Evolutionary conservation across 2,888 invertebrate species (phyloP).

Genomic region (Smittia sp.): DNA sequence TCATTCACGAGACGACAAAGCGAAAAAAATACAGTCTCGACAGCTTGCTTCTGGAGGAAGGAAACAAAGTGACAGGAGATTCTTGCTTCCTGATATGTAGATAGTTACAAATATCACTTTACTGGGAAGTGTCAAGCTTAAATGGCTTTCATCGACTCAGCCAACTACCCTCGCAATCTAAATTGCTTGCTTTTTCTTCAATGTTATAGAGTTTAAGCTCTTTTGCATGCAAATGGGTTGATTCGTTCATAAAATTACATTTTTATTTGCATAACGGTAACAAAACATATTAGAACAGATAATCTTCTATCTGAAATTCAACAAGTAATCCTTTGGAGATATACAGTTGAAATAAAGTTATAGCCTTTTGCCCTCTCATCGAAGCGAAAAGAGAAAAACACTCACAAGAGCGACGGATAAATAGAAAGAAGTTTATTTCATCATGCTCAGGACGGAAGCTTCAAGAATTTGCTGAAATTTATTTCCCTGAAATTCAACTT

Average conservation of each 20-base stretch:
- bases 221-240: not conserved
- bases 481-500: not conserved
- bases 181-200: not conserved
- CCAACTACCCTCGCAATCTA: not conserved
- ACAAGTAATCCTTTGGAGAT: constrained; percentile 14
- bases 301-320: not conserved
- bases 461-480: constrained; percentile 29
- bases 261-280: not conserved
- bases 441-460: not conserved
- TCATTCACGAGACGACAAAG: not conserved
- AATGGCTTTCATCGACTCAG: not conserved
- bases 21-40: not conserved
- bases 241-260: not conserved
- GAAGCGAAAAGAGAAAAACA: not conserved
- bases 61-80: not conserved
- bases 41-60: not conserved
- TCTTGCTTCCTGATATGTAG: constrained; percentile 1
- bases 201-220: not conserved
- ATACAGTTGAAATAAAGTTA: too few species aligned
- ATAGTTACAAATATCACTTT: not conserved
- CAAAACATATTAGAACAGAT: not conserved
- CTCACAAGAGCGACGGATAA: not conserved
- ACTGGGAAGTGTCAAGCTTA: constrained; percentile 1
- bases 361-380: not conserved
- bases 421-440: constrained; percentile 31